Conservation (phyloP, 2,797 vertebrate genomes). For the Danio choprae region DNA sequence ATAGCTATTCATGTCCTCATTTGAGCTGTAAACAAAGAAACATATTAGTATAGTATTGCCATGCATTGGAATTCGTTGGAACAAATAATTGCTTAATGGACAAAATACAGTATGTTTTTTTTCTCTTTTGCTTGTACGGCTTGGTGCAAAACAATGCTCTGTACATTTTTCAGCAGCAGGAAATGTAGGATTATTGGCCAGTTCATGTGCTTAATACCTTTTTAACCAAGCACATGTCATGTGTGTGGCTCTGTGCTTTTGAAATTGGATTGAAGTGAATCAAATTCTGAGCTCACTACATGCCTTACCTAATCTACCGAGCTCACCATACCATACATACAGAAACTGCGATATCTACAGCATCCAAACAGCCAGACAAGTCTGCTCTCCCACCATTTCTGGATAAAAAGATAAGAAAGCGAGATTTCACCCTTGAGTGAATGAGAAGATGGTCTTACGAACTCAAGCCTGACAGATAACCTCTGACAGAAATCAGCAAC, state of each 20-base stretch:
- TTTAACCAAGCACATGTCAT: neutral
- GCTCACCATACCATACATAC: constrained; percentile 5
- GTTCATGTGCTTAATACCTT: neutral
- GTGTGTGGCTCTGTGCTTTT: neutral
- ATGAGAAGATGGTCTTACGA: constrained; percentile 21
- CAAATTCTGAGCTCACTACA: neutral
- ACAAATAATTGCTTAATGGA: neutral
- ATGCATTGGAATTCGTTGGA: neutral
- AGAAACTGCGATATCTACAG: constrained; percentile 16
- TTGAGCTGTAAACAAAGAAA: too few relatives aligned
- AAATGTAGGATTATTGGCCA: neutral
- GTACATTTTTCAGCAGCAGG: neutral
- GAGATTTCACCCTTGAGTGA: constrained; percentile 22
- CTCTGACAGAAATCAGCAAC: constrained; percentile 21
- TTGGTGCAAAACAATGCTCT: neutral
- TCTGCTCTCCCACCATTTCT: constrained; percentile 19
- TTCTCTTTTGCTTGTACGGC: neutral
- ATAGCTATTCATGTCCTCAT: too few relatives aligned
- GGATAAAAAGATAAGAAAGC: constrained; percentile 22
- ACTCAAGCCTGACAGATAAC: constrained; percentile 28
- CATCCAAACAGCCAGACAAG: neutral
- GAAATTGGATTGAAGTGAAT: neutral
- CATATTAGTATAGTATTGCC: neutral
- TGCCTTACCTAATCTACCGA: neutral
- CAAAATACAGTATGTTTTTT: neutral